Evolutionary conservation across 53 echinoderm and acorn worm genomes (phyloP).

Genomic region (Glandiceps talaboti): DNA sequence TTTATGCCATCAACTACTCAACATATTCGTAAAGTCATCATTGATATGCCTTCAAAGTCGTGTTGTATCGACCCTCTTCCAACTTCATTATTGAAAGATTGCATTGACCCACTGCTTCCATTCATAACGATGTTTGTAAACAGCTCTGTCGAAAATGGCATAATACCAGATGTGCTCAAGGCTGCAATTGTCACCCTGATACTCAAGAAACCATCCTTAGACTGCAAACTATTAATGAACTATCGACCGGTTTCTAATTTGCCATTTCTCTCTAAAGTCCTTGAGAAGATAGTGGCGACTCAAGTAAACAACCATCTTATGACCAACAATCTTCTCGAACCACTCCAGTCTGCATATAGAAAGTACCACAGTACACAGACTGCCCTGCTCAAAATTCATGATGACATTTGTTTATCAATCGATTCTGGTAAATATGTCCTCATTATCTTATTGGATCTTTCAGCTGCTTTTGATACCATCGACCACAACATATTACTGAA

Average conservation of each 20-base stretch:
- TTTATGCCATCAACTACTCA: not conserved
- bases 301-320: not conserved
- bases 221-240: constrained; percentile 5
- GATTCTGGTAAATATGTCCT: constrained; percentile 10
- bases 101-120: not conserved
- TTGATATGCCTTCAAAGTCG: not conserved
- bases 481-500: constrained; percentile 11
- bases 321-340: constrained; percentile 3
- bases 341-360: constrained; percentile 15
- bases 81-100: not conserved
- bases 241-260: constrained; percentile 23
- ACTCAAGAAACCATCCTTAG: constrained; percentile 14
- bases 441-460: constrained; percentile 19
- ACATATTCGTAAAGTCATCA: constrained; percentile 2
- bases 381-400: constrained; percentile 14
- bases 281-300: constrained; percentile 13
- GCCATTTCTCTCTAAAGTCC: constrained; percentile 16
- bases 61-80: not conserved
- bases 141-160: not conserved
- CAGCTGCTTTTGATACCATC: constrained; percentile 28
- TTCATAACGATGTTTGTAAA: not conserved
- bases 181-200: constrained; percentile 22
- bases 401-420: constrained; percentile 15
- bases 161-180: not conserved
- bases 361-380: constrained; percentile 17